Base-by-base conservation (phyloP, 2,113 vertebrate species). In the Holacanthus passer region DNA sequence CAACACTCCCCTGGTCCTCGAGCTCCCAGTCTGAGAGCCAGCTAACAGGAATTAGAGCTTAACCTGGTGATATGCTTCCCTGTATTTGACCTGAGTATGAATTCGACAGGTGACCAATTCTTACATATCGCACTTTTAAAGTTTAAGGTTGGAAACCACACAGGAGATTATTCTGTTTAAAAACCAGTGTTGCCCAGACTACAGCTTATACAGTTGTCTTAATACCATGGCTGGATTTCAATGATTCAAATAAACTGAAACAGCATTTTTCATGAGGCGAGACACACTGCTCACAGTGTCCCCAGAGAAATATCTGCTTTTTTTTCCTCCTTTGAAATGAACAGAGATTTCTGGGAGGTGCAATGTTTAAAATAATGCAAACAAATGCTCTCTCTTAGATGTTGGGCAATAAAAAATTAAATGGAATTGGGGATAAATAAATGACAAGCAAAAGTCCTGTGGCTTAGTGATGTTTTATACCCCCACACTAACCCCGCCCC, bases 381-480 rank as follows among this genome's bases (percentile, higher is more conserved):
- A 81, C 35, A 68, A 80, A 55, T 48, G 29, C 7, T 58, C 47
- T 53, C 39, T 9, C 66, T 56, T 50, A 80, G 43, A 63, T 47
- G 73, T 16, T 31, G 32, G 70, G 58, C 43, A 79, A 19, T 77
- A 60, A 82, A 90, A 78, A 59, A 17, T 64, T 27, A 45, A 76
- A 55, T 64, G 72, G 59, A 74, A 41, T 76, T 41, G 13, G 27
- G 22, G 66, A 77, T 89, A 66, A 87, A 73, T 56, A 10, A 41
- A 67, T 35, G 65, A 31, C 3, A 27, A 66, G 78, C 55, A 76
- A 75, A 56, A 72, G 85, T 76, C n/a, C 53, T 84, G 83, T 45
- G 48, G 45, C 73, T 73, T 78, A 88, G 65, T 81, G 83, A 84
- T 75, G 90, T 53, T 85, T 86, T 85, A 77, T 73, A 65, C 31